Evolutionary conservation across 2,113 vertebrate species (phyloP).

Genomic region (Zapus hudsonius): DNA sequence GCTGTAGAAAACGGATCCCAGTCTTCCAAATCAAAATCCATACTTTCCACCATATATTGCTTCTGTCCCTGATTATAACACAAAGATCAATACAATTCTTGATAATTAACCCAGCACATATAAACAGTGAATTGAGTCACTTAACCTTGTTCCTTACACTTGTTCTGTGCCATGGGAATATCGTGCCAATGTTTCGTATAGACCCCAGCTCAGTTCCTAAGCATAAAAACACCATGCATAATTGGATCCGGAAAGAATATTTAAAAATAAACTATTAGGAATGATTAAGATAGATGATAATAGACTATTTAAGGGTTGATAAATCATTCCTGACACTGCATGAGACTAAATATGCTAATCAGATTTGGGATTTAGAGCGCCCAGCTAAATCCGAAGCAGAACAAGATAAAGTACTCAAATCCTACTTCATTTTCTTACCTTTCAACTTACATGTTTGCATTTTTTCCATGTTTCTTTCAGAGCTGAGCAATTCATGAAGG

Average conservation of each 20-base stretch:
- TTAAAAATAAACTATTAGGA: constrained; percentile 46
- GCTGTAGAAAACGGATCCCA: not conserved
- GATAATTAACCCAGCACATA: not conserved
- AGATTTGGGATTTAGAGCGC: constrained; percentile 90
- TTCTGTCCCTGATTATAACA: not conserved
- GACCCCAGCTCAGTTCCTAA: not conserved
- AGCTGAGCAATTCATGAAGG: constrained; percentile 58
- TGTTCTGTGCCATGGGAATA: not conserved
- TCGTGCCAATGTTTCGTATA: not conserved
- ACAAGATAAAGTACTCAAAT: constrained; percentile 80
- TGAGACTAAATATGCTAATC: constrained; percentile 93
- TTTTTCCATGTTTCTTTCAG: constrained; percentile 62
- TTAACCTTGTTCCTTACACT: not conserved
- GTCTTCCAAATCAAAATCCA: not conserved
- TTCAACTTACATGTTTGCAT: constrained; percentile 69
- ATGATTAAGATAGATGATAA: constrained; percentile 60
- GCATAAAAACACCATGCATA: not conserved
- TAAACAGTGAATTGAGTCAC: not conserved
- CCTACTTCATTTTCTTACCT: constrained; percentile 70
- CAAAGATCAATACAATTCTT: not conserved
- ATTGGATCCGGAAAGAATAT: not conserved
- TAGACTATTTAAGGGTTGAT: constrained; percentile 80
- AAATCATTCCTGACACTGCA: constrained; percentile 82
- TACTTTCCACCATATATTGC: not conserved
- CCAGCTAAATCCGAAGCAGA: constrained; percentile 90